These are phyloP conservation scores for Scolopax bukidnonensis DNA, from an alignment of 2,797 vertebrate genomes.

Conservation along the genomic window DNA sequence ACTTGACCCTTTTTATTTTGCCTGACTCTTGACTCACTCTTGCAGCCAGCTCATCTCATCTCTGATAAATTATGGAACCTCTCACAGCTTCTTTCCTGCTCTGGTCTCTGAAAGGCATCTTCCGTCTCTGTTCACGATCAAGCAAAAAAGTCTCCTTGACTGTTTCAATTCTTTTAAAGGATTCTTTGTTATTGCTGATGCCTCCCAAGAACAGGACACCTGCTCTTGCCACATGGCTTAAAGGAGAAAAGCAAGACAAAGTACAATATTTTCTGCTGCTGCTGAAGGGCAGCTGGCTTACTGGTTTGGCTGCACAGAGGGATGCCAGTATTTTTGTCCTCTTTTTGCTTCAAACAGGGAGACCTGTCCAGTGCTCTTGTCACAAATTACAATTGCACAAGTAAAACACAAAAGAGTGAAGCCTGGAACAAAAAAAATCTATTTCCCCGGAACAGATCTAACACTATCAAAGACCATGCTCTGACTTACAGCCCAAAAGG, in stretches of 20 bases:
- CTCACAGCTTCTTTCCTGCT: not conserved
- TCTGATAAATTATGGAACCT: not conserved
- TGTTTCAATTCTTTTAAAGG: conserved; percentile 19
- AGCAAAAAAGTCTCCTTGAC: conserved; percentile 8
- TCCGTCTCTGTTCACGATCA: not conserved
- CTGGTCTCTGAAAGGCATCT: not conserved
- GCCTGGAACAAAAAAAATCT: not conserved
- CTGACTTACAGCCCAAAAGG: not conserved
- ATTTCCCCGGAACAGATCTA: not conserved
- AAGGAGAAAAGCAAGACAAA: not conserved
- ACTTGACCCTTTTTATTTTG: conserved; percentile 14
- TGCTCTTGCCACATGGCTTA: not conserved
- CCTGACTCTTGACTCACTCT: not conserved
- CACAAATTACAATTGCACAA: not conserved
- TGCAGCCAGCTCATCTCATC: conserved; percentile 1
- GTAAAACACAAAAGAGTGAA: not conserved
- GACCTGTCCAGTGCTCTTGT: not conserved
- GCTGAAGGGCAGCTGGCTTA: not conserved
- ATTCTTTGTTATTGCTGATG: not conserved
- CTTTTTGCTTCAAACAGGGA: not conserved
- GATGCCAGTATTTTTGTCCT: not conserved
- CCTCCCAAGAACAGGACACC: not conserved
- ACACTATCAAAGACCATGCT: not conserved
- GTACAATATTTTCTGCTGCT: not conserved
- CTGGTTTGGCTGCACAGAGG: not conserved